Evolutionary conservation across 2,797 vertebrate genomes (phyloP).

Genomic region (Heliangelus exortis): DNA sequence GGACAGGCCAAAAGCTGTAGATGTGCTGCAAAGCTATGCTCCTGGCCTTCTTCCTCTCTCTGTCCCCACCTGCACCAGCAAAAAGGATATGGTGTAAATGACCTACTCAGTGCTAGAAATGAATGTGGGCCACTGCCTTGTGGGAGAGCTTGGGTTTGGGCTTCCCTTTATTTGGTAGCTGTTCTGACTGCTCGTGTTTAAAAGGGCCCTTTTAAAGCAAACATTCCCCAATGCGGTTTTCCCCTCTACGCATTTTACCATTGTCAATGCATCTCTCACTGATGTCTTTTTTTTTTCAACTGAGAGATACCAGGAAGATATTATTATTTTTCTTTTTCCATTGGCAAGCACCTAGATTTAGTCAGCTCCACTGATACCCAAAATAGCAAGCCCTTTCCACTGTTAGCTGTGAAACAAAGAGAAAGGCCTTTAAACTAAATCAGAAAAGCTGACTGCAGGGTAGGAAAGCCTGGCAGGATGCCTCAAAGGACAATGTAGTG

Average conservation of each 20-base stretch:
- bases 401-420: background rate
- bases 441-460: background rate
- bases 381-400: background rate
- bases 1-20: background rate
- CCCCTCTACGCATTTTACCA: background rate
- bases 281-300: background rate
- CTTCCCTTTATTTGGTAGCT: background rate
- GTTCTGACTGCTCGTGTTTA: background rate
- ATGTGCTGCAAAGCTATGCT: background rate
- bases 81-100: background rate
- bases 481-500: background rate
- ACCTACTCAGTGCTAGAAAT: background rate
- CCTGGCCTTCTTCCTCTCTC: background rate
- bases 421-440: background rate
- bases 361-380: background rate
- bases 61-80: background rate
- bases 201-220: background rate
- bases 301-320: background rate
- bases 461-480: constrained; percentile 1
- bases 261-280: background rate
- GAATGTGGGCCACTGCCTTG: background rate
- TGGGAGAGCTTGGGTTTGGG: background rate
- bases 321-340: background rate
- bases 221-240: background rate
- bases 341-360: background rate